Conservation (phyloP, 2,888 invertebrate species). For the Meta bourneti region DNA sequence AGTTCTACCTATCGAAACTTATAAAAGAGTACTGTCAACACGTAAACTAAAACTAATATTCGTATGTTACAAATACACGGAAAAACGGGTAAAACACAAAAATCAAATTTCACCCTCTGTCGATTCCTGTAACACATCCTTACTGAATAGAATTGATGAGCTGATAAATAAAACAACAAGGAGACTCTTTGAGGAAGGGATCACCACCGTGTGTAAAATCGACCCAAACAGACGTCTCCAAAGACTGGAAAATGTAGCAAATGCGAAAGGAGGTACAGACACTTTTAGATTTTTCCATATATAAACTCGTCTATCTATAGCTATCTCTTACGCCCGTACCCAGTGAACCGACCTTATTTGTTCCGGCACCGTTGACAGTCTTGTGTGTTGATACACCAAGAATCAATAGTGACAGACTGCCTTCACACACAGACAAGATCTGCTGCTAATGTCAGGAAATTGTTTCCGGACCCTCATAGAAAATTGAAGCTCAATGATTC, state of each 20-base stretch:
- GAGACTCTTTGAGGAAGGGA: not conserved
- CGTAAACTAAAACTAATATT: no score
- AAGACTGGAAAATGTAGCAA: not conserved
- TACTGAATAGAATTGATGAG: not conserved
- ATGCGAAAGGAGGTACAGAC: not conserved
- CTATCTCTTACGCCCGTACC: slow-evolving; percentile 16
- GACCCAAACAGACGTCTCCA: not conserved
- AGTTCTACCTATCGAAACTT: no score
- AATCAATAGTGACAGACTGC: slow-evolving; percentile 45
- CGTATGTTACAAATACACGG: no score
- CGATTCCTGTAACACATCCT: no score
- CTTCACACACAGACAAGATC: not conserved
- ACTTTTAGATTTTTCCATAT: not conserved
- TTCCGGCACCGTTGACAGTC: slow-evolving; percentile 44
- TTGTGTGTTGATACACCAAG: slow-evolving; percentile 32
- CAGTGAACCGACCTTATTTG: slow-evolving; percentile 37
- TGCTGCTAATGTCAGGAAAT: slow-evolving; percentile 10
- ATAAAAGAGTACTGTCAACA: no score
- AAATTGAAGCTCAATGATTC: slow-evolving; percentile 30
- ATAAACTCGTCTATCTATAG: not conserved
- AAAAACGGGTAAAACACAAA: no score
- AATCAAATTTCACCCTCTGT: no score
- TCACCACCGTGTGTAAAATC: not conserved
- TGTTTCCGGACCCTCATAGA: slow-evolving; percentile 3
- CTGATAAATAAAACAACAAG: not conserved